Evolutionary conservation across 2,113 vertebrate species (phyloP), one percentile per base, ranked within the genome.

Genomic region (Uria aalge): DNA sequence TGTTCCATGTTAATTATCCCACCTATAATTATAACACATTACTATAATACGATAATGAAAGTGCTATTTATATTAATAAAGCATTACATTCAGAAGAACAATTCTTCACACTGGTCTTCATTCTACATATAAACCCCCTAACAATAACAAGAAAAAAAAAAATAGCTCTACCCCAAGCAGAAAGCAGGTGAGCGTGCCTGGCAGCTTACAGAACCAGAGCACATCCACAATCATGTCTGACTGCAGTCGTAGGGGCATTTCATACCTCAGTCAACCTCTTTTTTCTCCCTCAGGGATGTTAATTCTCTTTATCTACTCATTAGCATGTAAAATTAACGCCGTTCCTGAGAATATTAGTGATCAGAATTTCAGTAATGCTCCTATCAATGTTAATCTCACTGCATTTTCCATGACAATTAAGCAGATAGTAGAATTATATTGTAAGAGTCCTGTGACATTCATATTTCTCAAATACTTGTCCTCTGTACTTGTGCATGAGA

Each of bases 391-490:
- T 81, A 29, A 94, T 88, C 74, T 96, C 40, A 1, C 20, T 92
- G 80, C 71, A 21, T 93, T 97, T 97, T 92, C 88, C 38, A 30
- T 92, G 91, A 78, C 67, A 91, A 87, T 96, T 96, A 87, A 43
- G 67, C 50, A 81, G 47, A 72, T 48, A 91, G 95, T n/a, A 86
- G 92, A 94, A 96, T 84, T 93, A 67, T 40, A 76, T 36, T 48
- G 62, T 76, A 23, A 85, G 93, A 92, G 43, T 82, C 47, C 57
- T 50, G 12, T 82, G 88, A n/a, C 50, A 76, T 77, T 52, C 73
- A 7, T 77, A 32, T 90, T 96, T 88, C 15, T 81, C 85, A 90
- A 77, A 71, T 63, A 24, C 15, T 91, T 93, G 30, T 63, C 90
- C 95, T 92, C 73, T 75, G 13, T 79, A n/a, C 56, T n/a, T 71